Evolutionary conservation across 2,797 vertebrate species (phyloP), one percentile per base, ranked within the genome.

Genomic region (Enteromius fasciolatus): DNA sequence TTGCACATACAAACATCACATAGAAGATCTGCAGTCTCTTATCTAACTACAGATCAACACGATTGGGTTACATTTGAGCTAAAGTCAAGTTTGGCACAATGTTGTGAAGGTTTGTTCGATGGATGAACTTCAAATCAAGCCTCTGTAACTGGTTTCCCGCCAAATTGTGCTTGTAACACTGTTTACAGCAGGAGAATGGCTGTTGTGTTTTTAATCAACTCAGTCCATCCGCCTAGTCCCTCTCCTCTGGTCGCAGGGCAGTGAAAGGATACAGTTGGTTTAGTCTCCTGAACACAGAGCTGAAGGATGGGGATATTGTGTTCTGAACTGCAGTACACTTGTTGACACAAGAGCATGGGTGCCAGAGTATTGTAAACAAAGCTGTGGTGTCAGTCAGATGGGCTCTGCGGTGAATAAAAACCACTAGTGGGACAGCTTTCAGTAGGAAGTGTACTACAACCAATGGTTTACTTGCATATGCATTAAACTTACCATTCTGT

Each of bases 11-110:
- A 79, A 87, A 85, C 86, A 84, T 87, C 80, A 46, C 85, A 88
- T 88, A 89, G 88, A 91, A 90, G 85, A 88, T 88, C 63, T 54
- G 85, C 80, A 83, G 54, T 33, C 64, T 87, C 2, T 68, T 39
- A 46, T 41, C 57, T 7, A 63, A 23, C 76, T 66, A 48, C 41
- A 64, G 23, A 28, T 64, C 59, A 66, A 20, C 10, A 14, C 23
- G 73, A 75, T 52, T 36, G 48, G 36, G 70, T 54, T 33, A 52
- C 1, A 1, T 48, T 80, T 61, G 39, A 70, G 9, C 67, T 48
- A 31, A 18, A 33, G 33, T 69, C 10, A 80, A 44, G 23, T 25
- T 54, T 78, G 76, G 36, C 50, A 70, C 14, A 2, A 59, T 79
- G 14, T 68, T 41, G 63, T 68, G n/a, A 54, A 41, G 20, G 48